A percentile compares a stretch with the other conserved stretches of the same genome.
These are phyloP conservation scores for Lumbricus terrestris DNA, from an alignment of 2,888 invertebrate species.

Conservation along the genomic window DNA sequence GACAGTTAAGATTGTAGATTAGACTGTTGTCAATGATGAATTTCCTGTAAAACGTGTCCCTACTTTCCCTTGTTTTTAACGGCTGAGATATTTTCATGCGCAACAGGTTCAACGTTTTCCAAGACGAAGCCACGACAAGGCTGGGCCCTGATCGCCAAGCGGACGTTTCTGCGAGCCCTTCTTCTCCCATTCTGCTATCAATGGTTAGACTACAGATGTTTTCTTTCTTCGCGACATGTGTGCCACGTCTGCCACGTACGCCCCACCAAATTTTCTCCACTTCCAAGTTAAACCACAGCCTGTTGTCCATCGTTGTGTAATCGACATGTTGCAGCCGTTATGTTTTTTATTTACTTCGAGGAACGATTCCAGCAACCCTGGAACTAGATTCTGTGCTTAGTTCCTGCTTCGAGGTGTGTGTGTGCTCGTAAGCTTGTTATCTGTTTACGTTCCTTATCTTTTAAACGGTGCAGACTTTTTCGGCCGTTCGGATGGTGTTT, in stretches of 20 bases:
- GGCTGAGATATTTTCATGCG: neutral
- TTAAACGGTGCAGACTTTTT: neutral
- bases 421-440: neutral
- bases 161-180: conserved; percentile 77
- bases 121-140: conserved; percentile 93
- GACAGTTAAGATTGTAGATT: no score
- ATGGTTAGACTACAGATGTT: conserved; percentile 67
- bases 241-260: neutral
- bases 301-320: no score
- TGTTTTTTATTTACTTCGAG: neutral
- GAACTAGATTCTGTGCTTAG: neutral
- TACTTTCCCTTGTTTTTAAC: neutral
- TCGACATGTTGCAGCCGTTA: neutral
- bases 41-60: neutral
- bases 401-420: neutral
- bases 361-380: neutral
- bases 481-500: neutral
- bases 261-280: no score
- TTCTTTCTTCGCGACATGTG: neutral
- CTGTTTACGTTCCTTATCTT: neutral
- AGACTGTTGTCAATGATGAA: neutral
- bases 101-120: conserved; percentile 85
- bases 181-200: conserved; percentile 79
- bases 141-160: conserved; percentile 78
- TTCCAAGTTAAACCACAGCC: no score